Conservation (phyloP, 2,888 invertebrate species). For the Lithophane socia region DNA sequence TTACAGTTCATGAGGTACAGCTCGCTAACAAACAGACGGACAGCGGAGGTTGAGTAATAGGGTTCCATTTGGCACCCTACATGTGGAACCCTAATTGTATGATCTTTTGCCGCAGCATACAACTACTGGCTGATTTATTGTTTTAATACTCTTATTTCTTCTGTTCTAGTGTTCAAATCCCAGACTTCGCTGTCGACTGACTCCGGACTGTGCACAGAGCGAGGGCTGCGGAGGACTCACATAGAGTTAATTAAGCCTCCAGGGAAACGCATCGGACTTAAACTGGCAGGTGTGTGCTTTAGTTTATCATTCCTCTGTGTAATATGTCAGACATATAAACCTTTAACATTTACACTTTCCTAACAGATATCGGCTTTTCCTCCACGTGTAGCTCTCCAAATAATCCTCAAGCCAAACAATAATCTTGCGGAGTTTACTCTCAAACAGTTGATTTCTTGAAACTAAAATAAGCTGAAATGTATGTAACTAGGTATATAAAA, state of each 20-base stretch:
- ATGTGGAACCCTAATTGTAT: no score
- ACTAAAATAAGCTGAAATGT: not conserved
- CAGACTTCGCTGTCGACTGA: conserved; percentile 88
- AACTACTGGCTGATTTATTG: not conserved
- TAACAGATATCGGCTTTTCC: not conserved
- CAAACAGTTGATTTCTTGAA: not conserved
- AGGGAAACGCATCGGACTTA: conserved; percentile 91
- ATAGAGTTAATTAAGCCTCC: conserved; percentile 89
- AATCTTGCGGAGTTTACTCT: not conserved
- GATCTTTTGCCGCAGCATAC: not conserved
- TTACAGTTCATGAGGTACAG: no score
- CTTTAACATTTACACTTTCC: not conserved
- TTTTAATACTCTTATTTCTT: not conserved
- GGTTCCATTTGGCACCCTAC: no score
- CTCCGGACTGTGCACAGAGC: conserved; percentile 87
- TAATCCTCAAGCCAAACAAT: not conserved
- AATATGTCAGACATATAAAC: not conserved
- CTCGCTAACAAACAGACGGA: no score
- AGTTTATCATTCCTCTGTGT: not conserved
- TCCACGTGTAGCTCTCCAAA: conserved; percentile 5
- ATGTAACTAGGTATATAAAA: not conserved
- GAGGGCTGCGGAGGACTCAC: conserved; percentile 84
- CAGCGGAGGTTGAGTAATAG: no score
- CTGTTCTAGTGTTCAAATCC: conserved; percentile 87
- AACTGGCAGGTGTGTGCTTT: conserved; percentile 87